A percentile compares a stretch with the other conserved stretches of the same genome.
Evolutionary conservation across 2,797 vertebrate genomes (phyloP).

Genomic region (Chromis chromis): DNA sequence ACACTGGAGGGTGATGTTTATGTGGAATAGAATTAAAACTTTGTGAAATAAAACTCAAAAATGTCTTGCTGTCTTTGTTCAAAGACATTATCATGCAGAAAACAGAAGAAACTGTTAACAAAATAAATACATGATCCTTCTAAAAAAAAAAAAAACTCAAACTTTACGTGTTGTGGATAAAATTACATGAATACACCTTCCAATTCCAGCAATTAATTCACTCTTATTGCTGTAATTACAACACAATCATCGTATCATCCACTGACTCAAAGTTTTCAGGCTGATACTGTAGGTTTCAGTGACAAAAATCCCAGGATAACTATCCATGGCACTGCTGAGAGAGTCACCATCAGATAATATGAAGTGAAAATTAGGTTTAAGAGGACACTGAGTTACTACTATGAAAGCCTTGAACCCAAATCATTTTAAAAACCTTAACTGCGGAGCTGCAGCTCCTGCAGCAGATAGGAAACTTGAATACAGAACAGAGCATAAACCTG

Average conservation of each 20-base stretch:
- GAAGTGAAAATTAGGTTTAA: not conserved
- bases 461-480: no score
- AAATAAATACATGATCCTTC: slow-evolving; percentile 11
- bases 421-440: not conserved
- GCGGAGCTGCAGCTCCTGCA: not conserved
- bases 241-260: not conserved
- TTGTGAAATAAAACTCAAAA: not conserved
- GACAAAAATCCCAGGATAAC: not conserved
- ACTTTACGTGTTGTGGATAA: not conserved
- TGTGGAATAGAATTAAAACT: not conserved
- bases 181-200: not conserved
- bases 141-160: slow-evolving; percentile 24
- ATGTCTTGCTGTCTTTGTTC: not conserved
- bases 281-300: not conserved
- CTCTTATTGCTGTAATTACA: not conserved
- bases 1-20: not conserved
- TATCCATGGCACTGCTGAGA: not conserved
- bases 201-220: not conserved
- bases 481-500: not conserved
- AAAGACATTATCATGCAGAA: slow-evolving; percentile 54
- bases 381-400: no score
- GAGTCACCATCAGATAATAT: not conserved
- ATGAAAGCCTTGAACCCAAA: not conserved
- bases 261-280: not conserved
- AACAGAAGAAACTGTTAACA: slow-evolving; percentile 27